Conservation (phyloP, 2,797 vertebrate species). For the Cossypha polioptera region DNA sequence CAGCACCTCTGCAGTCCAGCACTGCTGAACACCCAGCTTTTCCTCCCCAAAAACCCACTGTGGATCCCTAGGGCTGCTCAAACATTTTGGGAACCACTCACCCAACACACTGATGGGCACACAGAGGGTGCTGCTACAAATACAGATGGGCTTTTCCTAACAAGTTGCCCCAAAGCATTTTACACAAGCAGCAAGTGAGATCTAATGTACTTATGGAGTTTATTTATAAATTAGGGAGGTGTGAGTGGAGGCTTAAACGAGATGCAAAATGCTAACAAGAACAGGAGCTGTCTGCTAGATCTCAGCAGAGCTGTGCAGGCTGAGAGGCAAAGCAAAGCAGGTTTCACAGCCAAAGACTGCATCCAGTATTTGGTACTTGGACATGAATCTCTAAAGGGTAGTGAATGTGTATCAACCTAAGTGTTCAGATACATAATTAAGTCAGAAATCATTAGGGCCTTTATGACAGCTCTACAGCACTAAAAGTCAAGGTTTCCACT, state of each 20-base stretch:
- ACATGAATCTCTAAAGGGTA: not conserved
- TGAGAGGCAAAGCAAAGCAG: not conserved
- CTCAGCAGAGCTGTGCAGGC: not conserved
- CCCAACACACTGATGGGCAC: not conserved
- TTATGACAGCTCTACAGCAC: not conserved
- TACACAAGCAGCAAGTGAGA: not conserved
- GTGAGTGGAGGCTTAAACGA: not conserved
- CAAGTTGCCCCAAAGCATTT: not conserved
- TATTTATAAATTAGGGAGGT: not conserved
- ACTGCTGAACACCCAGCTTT: not conserved
- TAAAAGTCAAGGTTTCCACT: conserved; percentile 16
- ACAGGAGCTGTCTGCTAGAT: not conserved
- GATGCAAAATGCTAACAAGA: not conserved
- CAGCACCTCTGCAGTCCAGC: not conserved
- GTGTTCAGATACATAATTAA: not conserved
- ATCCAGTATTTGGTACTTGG: not conserved
- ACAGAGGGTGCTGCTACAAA: not conserved
- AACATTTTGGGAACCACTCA: not conserved
- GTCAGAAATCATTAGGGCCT: not conserved
- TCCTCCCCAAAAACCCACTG: not conserved
- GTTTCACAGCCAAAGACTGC: not conserved
- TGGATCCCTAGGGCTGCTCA: not conserved
- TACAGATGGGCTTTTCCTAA: not conserved
- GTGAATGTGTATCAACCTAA: not conserved
- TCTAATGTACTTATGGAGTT: not conserved